phyloP scores from a whole-genome alignment of 2,888 invertebrate species.

The Eristalis intricaria region DNA sequence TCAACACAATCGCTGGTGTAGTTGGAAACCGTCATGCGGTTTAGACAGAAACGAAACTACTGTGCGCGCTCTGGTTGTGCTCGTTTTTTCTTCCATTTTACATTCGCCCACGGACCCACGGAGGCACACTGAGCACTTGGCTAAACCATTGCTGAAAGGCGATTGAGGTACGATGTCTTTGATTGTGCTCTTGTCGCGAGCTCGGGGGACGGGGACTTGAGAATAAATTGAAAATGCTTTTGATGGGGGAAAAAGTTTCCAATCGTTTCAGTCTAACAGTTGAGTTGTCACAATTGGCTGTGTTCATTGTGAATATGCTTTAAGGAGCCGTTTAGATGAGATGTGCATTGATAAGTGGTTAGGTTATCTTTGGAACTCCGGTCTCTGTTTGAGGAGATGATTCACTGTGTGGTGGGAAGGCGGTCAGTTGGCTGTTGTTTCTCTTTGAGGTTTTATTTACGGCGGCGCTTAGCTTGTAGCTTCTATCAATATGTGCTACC shows the following conservation, averaged over 20 bases:
- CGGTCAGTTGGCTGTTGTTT: too few species aligned
- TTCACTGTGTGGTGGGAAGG: too few species aligned
- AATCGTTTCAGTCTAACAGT: neutral
- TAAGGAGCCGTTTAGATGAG: neutral
- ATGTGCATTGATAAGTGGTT: neutral
- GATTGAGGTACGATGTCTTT: neutral
- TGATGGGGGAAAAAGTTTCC: neutral
- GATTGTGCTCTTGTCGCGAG: neutral
- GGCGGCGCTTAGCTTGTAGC: too few species aligned
- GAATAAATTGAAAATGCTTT: too few species aligned
- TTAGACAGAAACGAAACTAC: constrained; percentile 39
- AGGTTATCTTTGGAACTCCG: too few species aligned
- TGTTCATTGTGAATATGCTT: neutral
- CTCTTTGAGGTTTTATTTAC: too few species aligned
- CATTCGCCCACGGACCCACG: neutral
- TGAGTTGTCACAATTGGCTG: neutral
- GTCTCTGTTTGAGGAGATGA: too few species aligned
- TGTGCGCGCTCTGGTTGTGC: neutral
- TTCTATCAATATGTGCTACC: too few species aligned
- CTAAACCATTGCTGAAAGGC: neutral
- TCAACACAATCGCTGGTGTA: constrained; percentile 32
- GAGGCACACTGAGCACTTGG: neutral
- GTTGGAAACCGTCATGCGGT: constrained; percentile 32
- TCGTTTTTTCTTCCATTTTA: neutral
- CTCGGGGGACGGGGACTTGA: too few species aligned